A percentile compares a stretch with the other conserved stretches of the same genome.
phyloP scores from a whole-genome alignment of 1,140 invertebrate species.

The Anastrepha ludens region DNA sequence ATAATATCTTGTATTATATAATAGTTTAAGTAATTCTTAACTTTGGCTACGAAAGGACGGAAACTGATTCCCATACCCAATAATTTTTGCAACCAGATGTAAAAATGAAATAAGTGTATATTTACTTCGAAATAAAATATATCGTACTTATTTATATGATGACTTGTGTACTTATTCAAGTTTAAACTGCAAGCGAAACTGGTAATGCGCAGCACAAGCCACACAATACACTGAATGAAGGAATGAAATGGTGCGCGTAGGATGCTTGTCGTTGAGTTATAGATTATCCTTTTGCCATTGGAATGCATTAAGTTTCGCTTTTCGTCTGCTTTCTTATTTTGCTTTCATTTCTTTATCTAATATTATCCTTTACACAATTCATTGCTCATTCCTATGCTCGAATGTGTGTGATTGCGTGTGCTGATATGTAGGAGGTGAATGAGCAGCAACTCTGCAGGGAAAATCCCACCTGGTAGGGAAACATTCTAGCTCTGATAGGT shows the following conservation, averaged over 20 bases:
- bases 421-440: no score
- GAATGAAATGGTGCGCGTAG: conserved; percentile 14
- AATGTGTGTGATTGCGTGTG: no score
- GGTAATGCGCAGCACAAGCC: neutral
- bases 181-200: neutral
- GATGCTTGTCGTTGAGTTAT: neutral
- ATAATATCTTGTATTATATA: no score
- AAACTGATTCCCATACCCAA: no score
- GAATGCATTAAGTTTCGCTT: neutral
- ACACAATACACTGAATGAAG: conserved; percentile 7
- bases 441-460: no score
- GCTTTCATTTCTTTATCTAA: neutral
- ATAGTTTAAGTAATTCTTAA: no score
- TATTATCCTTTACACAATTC: conserved; percentile 1
- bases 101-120: neutral
- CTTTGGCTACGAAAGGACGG: no score
- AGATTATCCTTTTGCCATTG: conserved; percentile 2
- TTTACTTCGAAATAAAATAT: neutral
- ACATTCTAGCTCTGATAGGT: no score
- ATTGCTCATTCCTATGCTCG: neutral
- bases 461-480: no score
- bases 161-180: neutral
- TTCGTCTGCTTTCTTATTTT: neutral
- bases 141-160: neutral
- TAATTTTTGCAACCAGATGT: no score